Evolutionary conservation across 1,140 invertebrate species (phyloP), one percentile per base, ranked within the genome.

Genomic region (Aethina tumida): DNA sequence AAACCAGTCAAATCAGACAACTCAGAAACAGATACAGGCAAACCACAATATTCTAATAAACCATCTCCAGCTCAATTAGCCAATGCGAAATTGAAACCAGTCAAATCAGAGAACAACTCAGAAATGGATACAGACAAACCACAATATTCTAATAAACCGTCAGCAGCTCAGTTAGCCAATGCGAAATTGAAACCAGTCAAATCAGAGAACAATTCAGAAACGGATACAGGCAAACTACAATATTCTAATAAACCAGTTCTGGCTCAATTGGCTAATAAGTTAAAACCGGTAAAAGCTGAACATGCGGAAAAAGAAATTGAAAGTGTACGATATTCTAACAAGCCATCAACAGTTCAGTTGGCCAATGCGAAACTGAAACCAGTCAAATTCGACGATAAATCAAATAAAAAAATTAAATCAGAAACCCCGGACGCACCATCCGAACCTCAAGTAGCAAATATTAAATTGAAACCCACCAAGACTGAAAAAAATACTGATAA

Each of bases 361-460:
- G 28, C 13, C 24, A 15, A 8, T 9, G 10, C 9, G 10, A 30
- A 20, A 15, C 10, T 15, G 6, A 15, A 10, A 8, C 8, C 16
- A 10, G 28, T 6, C n/a, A 20, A 14, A 4, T 30, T 21, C 5
- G 30, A 39, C 10, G 29, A 33, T 15, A 38, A 41, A 14, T 27
- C 21, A 29, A 35, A 14, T 8, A 38, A 41, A 15, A 30, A 6
- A 30, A 17, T 27, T 8, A 26, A n/a, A n/a, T n/a, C 13, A 6
- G 8, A 33, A 17, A 41, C 15, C 4, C 35, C 41, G 8, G 18
- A 18, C 5, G 13, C 24, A 27, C 34, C 34, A 13, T 27, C 40
- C 7, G 24, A 33, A 28, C 40, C 40, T 5, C 32, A 31, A 13
- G 14, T 18, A 16, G 15, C 15, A 13, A 33, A 33, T 17, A 15